Evolutionary conservation across 2,113 vertebrate species (phyloP).

Genomic region (Riparia riparia): DNA sequence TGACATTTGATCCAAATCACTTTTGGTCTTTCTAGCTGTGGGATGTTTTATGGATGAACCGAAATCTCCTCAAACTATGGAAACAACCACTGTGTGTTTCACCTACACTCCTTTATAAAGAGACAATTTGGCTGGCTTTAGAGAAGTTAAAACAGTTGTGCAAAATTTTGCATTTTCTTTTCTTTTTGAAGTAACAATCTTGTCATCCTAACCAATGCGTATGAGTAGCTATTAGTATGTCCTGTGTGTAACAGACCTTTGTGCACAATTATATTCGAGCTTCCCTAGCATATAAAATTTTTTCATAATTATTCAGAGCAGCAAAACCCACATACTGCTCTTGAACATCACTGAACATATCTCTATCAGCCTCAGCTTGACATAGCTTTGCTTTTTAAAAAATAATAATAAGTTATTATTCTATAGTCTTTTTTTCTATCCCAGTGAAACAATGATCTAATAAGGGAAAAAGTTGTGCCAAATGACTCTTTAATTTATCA

Average conservation of each 20-base stretch:
- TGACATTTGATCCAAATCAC: background rate
- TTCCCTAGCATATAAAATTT: background rate
- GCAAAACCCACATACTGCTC: background rate
- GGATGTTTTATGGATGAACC: background rate
- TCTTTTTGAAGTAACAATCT: background rate
- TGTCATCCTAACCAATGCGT: background rate
- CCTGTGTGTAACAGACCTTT: background rate
- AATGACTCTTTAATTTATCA: background rate
- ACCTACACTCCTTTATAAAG: background rate
- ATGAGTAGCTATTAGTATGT: background rate
- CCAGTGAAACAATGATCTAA: background rate
- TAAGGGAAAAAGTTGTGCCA: background rate
- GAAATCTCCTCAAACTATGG: background rate
- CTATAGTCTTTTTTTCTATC: background rate
- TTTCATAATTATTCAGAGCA: background rate
- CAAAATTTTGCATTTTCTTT: background rate
- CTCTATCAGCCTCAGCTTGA: background rate
- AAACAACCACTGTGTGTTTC: background rate
- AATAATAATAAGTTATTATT: background rate
- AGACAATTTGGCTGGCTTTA: background rate
- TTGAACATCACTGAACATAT: background rate
- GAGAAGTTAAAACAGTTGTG: background rate
- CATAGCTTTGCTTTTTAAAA: background rate
- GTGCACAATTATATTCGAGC: background rate
- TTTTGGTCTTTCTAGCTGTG: background rate